Conservation (phyloP, 2,888 invertebrate species). For the Bellardia bayeri region DNA sequence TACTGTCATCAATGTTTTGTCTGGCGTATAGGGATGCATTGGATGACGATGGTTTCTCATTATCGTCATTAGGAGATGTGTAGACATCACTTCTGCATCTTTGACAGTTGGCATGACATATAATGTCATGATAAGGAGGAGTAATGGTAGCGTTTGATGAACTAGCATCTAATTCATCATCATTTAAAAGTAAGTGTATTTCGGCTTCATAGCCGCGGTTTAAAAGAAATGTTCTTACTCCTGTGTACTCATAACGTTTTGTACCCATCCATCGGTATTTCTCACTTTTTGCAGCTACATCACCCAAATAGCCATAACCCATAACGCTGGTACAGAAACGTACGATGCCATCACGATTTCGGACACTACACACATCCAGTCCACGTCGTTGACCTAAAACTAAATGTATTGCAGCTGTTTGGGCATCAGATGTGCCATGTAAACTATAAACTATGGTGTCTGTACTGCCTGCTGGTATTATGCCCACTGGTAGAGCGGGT, state of each 20-base stretch:
- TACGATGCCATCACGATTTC: constrained; percentile 86
- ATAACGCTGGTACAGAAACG: constrained; percentile 91
- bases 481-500: constrained; percentile 84
- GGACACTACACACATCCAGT: constrained; percentile 90
- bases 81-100: constrained; percentile 75
- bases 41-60: constrained; percentile 69
- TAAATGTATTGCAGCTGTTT: constrained; percentile 92
- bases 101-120: constrained; percentile 79
- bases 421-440: constrained; percentile 91
- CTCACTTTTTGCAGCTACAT: constrained; percentile 92
- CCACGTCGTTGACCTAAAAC: constrained; percentile 90
- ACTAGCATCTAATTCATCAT: constrained; percentile 37
- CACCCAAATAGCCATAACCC: constrained; percentile 94
- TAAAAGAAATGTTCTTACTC: constrained; percentile 87
- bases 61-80: constrained; percentile 13
- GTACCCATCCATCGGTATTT: constrained; percentile 94
- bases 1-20: background rate
- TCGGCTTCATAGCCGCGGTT: constrained; percentile 88
- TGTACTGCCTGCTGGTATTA: constrained; percentile 90
- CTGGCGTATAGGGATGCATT: constrained; percentile 47
- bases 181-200: constrained; percentile 83
- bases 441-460: constrained; percentile 92
- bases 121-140: constrained; percentile 63
- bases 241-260: constrained; percentile 91
- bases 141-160: constrained; percentile 74